Evolutionary conservation across 1,140 invertebrate species (phyloP).

Genomic region (Vanessa tameamea): DNA sequence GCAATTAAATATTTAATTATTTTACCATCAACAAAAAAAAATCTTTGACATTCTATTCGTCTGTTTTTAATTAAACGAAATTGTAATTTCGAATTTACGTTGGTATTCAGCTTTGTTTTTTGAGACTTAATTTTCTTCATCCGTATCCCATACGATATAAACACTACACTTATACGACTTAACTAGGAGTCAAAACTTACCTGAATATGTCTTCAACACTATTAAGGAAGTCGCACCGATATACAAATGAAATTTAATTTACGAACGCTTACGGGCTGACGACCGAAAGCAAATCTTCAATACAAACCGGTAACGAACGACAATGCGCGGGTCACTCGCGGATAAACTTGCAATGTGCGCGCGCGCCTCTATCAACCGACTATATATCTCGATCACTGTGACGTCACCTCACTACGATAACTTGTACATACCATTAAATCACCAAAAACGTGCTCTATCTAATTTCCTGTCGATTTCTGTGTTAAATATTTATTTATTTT

Average conservation of each 20-base stretch:
- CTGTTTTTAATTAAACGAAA: too few species aligned
- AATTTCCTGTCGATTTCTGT: background rate
- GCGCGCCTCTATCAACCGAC: constrained; percentile 50
- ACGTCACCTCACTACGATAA: constrained; percentile 53
- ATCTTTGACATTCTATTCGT: too few species aligned
- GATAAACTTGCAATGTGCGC: constrained; percentile 60
- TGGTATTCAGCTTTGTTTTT: too few species aligned
- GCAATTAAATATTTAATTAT: too few species aligned
- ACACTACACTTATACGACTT: background rate
- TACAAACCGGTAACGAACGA: constrained; percentile 44
- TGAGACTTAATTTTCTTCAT: background rate
- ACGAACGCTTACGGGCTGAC: background rate
- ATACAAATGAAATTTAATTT: background rate
- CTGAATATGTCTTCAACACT: constrained; percentile 4
- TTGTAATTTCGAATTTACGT: too few species aligned
- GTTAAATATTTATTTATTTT: background rate
- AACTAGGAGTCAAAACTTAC: constrained; percentile 1
- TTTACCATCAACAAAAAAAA: too few species aligned
- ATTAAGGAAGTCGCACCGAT: constrained; percentile 3
- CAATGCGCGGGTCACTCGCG: constrained; percentile 51
- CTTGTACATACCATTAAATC: constrained; percentile 23
- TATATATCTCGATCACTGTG: constrained; percentile 60
- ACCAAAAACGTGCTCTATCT: constrained; percentile 34
- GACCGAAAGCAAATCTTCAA: constrained; percentile 25
- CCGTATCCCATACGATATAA: background rate